Percentiles rank a stretch among this genome's conserved stretches.
Conservation (phyloP, 64 coral and sea anemone species). For the Pocillopora damicornis region DNA sequence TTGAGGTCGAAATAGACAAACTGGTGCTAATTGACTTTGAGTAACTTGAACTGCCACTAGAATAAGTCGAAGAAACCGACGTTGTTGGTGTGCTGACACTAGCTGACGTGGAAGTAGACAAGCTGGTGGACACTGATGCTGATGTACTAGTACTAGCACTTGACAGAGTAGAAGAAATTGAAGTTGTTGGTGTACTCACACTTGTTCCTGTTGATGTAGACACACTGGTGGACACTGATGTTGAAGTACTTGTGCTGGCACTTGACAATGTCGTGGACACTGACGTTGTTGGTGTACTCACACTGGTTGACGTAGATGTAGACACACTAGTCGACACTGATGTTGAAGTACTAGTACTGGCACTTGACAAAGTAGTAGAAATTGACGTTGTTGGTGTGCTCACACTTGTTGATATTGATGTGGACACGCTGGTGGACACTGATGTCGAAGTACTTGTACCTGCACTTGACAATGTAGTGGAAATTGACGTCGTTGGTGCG, state of each 20-base stretch:
- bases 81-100: not conserved
- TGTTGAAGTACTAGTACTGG: too few species aligned
- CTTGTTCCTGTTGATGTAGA: conserved; percentile 2
- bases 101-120: not conserved
- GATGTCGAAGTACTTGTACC: not conserved
- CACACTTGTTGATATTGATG: not conserved
- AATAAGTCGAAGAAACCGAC: not conserved
- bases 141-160: not conserved
- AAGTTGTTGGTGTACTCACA: not conserved
- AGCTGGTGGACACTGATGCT: too few species aligned
- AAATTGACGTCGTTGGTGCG: not conserved
- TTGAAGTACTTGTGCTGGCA: not conserved
- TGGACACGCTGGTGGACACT: conserved; percentile 4
- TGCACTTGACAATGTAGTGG: not conserved
- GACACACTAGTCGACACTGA: too few species aligned
- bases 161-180: not conserved
- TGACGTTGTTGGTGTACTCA: not conserved
- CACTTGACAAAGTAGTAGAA: not conserved
- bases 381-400: conserved; percentile 18
- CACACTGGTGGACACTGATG: not conserved
- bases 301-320: too few species aligned
- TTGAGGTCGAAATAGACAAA: conserved; percentile 33
- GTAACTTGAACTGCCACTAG: not conserved
- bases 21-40: not conserved
- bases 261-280: not conserved